These are phyloP conservation scores for Drosophila acutilabella DNA, from an alignment of 2,888 invertebrate species.

Conservation along the genomic window DNA sequence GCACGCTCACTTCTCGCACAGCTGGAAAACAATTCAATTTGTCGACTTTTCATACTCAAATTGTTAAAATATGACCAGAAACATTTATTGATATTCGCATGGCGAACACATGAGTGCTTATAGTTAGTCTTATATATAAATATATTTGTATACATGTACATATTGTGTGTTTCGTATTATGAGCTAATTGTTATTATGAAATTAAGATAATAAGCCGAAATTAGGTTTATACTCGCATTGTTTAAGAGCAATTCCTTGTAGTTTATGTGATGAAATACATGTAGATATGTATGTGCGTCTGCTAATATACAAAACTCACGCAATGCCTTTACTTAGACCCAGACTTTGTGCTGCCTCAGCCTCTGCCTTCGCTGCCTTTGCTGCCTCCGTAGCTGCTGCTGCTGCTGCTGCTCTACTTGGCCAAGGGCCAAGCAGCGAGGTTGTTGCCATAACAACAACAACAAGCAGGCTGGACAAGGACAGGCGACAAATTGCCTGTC, in stretches of 20 bases:
- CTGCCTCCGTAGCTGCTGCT: constrained; percentile 51
- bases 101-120: constrained; percentile 15
- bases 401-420: constrained; percentile 13
- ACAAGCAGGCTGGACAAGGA: constrained; percentile 29
- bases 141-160: neutral
- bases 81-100: constrained; percentile 57
- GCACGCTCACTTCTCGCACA: constrained; percentile 4
- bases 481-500: constrained; percentile 65
- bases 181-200: constrained; percentile 57
- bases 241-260: constrained; percentile 47
- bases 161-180: constrained; percentile 37
- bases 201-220: constrained; percentile 43
- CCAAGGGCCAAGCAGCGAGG: constrained; percentile 31
- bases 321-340: constrained; percentile 57
- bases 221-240: constrained; percentile 15
- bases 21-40: constrained; percentile 56
- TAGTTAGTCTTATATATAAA: neutral
- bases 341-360: constrained; percentile 65
- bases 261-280: constrained; percentile 18
- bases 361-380: neutral
- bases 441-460: constrained; percentile 3
- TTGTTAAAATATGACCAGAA: constrained; percentile 15
- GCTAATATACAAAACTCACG: constrained; percentile 71
- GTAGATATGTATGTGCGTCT: constrained; percentile 42
- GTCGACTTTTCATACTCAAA: constrained; percentile 24